Conservation (phyloP, 2,113 vertebrate genomes). For the Poeciliopsis prolifica region DNA sequence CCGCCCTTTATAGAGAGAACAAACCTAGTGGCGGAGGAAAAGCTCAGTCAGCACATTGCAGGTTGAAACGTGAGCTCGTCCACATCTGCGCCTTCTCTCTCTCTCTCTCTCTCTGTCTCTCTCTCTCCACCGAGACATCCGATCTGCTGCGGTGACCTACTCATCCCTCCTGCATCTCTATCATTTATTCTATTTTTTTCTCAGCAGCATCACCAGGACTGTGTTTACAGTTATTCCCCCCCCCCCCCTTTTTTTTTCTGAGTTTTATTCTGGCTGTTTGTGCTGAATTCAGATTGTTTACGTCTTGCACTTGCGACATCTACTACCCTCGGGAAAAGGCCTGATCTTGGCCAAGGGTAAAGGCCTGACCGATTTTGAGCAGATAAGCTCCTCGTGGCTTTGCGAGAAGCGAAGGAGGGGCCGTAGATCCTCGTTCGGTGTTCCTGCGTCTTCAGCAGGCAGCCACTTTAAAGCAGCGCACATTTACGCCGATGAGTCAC, state of each 20-base stretch:
- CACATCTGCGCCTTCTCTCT: slow-evolving; percentile 20
- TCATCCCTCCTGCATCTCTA: slow-evolving; percentile 55
- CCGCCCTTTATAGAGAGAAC: slow-evolving; percentile 45
- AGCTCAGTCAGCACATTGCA: slow-evolving; percentile 48
- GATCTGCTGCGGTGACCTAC: slow-evolving; percentile 39
- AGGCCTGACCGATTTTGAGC: slow-evolving; percentile 44
- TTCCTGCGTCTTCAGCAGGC: slow-evolving; percentile 41
- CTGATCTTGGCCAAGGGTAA: not conserved
- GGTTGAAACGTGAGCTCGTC: slow-evolving; percentile 17
- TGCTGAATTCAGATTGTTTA: slow-evolving; percentile 26
- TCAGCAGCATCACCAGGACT: slow-evolving; percentile 23
- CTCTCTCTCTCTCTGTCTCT: slow-evolving; percentile 7
- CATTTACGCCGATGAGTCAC: slow-evolving; percentile 73
- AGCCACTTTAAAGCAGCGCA: slow-evolving; percentile 67
- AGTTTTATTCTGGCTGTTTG: slow-evolving; percentile 36
- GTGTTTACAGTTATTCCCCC: slow-evolving; percentile 42
- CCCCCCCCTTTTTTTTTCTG: slow-evolving; percentile 10
- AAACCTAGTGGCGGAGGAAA: slow-evolving; percentile 46
- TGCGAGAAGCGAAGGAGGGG: slow-evolving; percentile 48
- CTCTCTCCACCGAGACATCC: slow-evolving; percentile 35
- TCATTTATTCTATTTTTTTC: slow-evolving; percentile 67
- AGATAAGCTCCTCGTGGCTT: slow-evolving; percentile 61
- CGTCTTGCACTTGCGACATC: not conserved
- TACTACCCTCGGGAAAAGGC: not conserved
- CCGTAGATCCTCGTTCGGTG: slow-evolving; percentile 28